These are phyloP conservation scores for Orussus abietinus DNA, from an alignment of 1,140 invertebrate genomes.

Conservation along the genomic window DNA sequence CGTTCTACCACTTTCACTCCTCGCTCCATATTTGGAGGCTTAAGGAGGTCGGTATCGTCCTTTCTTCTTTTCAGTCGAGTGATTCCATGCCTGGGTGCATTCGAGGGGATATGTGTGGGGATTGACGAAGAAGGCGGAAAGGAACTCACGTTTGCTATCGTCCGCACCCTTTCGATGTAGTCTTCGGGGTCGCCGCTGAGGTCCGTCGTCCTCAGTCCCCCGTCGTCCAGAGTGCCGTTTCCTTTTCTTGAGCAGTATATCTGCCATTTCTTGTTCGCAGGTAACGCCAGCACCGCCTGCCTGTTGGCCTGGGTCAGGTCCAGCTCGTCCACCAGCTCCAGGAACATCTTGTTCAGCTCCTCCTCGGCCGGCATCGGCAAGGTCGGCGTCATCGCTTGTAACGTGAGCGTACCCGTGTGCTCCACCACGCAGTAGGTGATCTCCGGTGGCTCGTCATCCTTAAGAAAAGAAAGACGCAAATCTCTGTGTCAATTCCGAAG, in stretches of 20 bases:
- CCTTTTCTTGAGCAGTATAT: slow-evolving; percentile 91
- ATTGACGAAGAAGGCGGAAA: no score
- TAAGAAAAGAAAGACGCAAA: slow-evolving; percentile 32
- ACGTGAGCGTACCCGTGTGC: slow-evolving; percentile 75
- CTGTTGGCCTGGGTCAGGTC: slow-evolving; percentile 90
- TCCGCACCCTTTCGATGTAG: slow-evolving; percentile 80
- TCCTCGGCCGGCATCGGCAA: slow-evolving; percentile 89
- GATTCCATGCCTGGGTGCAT: no score
- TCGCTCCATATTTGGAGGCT: no score
- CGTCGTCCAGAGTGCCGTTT: slow-evolving; percentile 55
- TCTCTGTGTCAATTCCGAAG: no score
- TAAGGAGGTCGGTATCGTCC: no score
- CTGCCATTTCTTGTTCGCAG: slow-evolving; percentile 95
- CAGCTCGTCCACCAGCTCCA: slow-evolving; percentile 90
- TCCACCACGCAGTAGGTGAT: slow-evolving; percentile 88
- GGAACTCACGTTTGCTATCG: slow-evolving; percentile 69
- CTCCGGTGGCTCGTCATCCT: slow-evolving; percentile 88
- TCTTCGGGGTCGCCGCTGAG: slow-evolving; percentile 77
- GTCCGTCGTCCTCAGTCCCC: slow-evolving; percentile 60
- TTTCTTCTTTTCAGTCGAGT: no score
- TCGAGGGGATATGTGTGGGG: no score
- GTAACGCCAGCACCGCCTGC: slow-evolving; percentile 86
- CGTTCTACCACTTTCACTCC: no score
- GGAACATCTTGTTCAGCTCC: slow-evolving; percentile 89
- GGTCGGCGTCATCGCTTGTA: slow-evolving; percentile 81